Evolutionary conservation across 2,797 vertebrate species (phyloP), one percentile per base, ranked within the genome.

Genomic region (Neosilurus mollespiculum): DNA sequence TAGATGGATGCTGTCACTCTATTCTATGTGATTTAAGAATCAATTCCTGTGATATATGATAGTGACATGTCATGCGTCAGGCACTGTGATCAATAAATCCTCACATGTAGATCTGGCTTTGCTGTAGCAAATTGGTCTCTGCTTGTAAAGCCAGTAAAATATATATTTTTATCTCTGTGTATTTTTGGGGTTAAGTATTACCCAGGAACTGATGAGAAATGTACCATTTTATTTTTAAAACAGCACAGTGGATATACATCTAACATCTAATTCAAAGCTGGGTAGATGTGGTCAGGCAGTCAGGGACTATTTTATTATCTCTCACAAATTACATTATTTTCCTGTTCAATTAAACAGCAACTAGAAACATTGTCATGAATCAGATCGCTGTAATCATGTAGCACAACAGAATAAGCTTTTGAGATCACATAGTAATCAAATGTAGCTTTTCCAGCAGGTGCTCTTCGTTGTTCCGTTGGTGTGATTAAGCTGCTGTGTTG

Each of bases 1-100:
- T 43, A 6, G 37, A 43, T 43, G 2, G 37, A 43, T 59, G 49
- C 30, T 82, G 81, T 26, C 53, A 58, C 20, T 16, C 72, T 10
- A 26, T 67, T 30, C 81, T 59, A 22, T 70, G 73, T 61, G 62
- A 83, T 83, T 86, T 86, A 83, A 8, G 43, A 83, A 18, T 70
- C 77, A 80, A 22, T 86, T 76, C 61, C 54, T 67, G 30, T 86
- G 77, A 75, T 77, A 37, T 67, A n/a, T 86, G 77, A 69, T 77
- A 37, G 78, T 85, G 53, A 82, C 73, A 14, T 76, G 22, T 80
- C 78, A 82, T 26, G 26, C 11, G 14, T 54, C 76, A 83, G 14
- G 1, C 22, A 22, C 11, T 56, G 16, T 34, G 34, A 59, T 51
- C 30, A 49, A 67, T 76, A 78, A 69, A 58, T n/a, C 67, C 56